phyloP scores from a whole-genome alignment of 2,113 vertebrate genomes.

The Labeo rohita region DNA sequence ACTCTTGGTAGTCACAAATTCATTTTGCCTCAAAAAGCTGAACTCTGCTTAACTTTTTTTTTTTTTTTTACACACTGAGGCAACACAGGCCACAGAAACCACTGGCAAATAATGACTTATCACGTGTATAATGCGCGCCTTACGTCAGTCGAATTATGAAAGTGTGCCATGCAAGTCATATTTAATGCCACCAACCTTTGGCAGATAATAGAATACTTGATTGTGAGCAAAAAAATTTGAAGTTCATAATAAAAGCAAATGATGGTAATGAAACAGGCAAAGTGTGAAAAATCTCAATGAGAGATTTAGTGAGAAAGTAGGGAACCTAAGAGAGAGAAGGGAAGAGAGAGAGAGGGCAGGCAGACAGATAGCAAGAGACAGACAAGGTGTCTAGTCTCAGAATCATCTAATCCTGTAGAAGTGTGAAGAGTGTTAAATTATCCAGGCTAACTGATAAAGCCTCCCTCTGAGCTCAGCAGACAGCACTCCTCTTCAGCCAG shows the following conservation, averaged over 20 bases:
- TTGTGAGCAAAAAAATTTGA: background rate
- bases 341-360: background rate
- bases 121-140: background rate
- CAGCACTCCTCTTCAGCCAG: conserved; percentile 48
- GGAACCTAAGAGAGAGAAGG: background rate
- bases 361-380: conserved; percentile 51
- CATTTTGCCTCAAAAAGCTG: background rate
- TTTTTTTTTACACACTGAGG: background rate
- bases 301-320: conserved; percentile 24
- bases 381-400: conserved; percentile 55
- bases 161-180: background rate
- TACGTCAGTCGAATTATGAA: background rate
- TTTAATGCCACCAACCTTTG: background rate
- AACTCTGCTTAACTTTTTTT: background rate
- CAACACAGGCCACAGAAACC: background rate
- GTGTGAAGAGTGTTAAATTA: conserved; percentile 62
- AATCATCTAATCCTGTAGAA: conserved; percentile 65
- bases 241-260: background rate
- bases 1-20: background rate
- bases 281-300: background rate
- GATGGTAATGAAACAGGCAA: conserved; percentile 14
- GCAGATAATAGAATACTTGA: background rate
- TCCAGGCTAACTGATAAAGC: conserved; percentile 56
- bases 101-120: background rate
- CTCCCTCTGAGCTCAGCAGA: conserved; percentile 48